phyloP scores from a whole-genome alignment of 2,888 invertebrate species.

The Xanthorhoe designata region DNA sequence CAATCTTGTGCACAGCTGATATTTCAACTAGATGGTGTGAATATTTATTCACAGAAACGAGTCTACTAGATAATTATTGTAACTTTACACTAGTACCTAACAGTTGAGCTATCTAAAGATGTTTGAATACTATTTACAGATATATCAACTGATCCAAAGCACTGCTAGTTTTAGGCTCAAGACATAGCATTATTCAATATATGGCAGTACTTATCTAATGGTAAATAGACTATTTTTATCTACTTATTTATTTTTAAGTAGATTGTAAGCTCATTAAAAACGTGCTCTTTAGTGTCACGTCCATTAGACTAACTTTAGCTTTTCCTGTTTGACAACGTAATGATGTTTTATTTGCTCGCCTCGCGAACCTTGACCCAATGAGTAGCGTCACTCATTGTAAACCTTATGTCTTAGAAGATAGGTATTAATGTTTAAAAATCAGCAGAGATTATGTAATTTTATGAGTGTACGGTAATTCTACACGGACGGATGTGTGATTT shows the following conservation, averaged over 20 bases:
- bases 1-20: no score
- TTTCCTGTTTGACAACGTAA: constrained; percentile 32
- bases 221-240: not conserved
- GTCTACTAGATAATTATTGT: no score
- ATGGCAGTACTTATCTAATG: no score
- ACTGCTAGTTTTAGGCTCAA: no score
- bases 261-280: constrained; percentile 11
- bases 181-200: no score
- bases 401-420: constrained; percentile 21
- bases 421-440: constrained; percentile 23
- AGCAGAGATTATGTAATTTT: constrained; percentile 40
- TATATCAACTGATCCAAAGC: no score
- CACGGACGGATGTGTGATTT: constrained; percentile 44
- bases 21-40: no score
- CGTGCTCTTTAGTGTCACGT: constrained; percentile 19
- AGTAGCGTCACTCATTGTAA: constrained; percentile 25
- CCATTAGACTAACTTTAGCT: constrained; percentile 31
- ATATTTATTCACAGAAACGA: no score
- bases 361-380: constrained; percentile 43
- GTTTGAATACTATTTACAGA: no score
- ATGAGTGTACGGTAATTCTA: constrained; percentile 40
- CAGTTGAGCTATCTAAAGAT: no score
- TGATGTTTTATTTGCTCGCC: constrained; percentile 28
- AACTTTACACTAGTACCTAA: no score
- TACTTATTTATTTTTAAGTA: not conserved